Percentiles rank a stretch among this genome's conserved stretches.
These are phyloP conservation scores for Lucilia cuprina DNA, from an alignment of 1,140 invertebrate genomes.

Conservation along the genomic window DNA sequence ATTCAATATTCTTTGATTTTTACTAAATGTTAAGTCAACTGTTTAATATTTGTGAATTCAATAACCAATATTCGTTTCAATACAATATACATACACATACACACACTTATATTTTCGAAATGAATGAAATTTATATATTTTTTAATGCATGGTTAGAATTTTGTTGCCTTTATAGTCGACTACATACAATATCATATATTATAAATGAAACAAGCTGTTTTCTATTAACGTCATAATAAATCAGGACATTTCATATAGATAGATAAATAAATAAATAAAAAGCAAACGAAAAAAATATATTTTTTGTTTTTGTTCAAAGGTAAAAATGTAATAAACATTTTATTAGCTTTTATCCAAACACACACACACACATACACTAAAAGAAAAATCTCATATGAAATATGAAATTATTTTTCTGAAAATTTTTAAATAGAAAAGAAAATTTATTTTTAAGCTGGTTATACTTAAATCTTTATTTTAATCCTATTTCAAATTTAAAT, in stretches of 20 bases:
- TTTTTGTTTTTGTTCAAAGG: not conserved
- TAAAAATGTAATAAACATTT: not conserved
- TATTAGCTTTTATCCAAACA: not conserved
- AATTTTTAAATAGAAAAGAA: too few relatives aligned
- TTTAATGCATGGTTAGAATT: not conserved
- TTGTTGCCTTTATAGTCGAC: not conserved
- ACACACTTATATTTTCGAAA: not conserved
- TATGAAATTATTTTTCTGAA: too few relatives aligned
- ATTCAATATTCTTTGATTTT: constrained; percentile 15
- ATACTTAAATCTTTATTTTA: too few relatives aligned
- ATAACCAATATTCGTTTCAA: not conserved
- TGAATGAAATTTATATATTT: not conserved
- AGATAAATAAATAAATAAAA: not conserved
- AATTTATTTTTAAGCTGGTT: too few relatives aligned
- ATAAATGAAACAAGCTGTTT: constrained; percentile 4
- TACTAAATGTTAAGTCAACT: not conserved
- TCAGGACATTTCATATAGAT: not conserved
- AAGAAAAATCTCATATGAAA: too few relatives aligned
- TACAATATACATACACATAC: not conserved
- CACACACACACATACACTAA: too few relatives aligned
- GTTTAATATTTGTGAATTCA: constrained; percentile 14
- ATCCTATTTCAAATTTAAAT: too few relatives aligned
- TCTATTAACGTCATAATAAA: constrained; percentile 1
- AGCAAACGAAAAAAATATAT: not conserved
- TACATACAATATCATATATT: not conserved